A percentile compares a stretch with the other conserved stretches of the same genome.
Conservation (phyloP, 2,113 vertebrate genomes). For the Thamnophis sirtalis region DNA sequence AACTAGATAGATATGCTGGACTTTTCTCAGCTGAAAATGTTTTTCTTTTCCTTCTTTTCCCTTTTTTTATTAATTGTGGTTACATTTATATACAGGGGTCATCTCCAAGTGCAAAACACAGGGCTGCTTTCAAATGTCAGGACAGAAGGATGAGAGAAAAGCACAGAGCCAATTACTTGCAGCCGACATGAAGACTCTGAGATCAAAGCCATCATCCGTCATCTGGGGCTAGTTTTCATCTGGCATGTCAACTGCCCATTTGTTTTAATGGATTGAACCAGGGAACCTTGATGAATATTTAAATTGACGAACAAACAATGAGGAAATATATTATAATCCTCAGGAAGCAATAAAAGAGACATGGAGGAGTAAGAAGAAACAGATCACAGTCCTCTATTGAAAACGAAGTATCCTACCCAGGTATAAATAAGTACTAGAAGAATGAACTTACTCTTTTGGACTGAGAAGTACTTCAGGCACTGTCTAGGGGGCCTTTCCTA, state of each 20-base stretch:
- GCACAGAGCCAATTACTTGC: conserved; percentile 36
- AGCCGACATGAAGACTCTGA: conserved; percentile 39
- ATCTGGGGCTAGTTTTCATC: conserved; percentile 35
- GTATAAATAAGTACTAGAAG: not conserved
- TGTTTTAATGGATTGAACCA: conserved; percentile 25
- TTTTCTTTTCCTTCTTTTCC: conserved; percentile 17
- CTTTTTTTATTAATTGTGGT: conserved; percentile 40
- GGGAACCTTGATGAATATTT: conserved; percentile 14
- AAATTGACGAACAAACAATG: conserved; percentile 6
- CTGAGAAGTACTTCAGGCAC: not conserved
- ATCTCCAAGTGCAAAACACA: conserved; percentile 38
- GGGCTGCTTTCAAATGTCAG: conserved; percentile 52
- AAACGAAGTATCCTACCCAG: not conserved
- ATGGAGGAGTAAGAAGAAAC: not conserved
- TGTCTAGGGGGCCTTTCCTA: not conserved
- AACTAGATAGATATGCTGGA: not conserved
- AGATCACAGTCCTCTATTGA: conserved; percentile 9
- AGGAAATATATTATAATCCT: not conserved
- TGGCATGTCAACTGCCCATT: conserved; percentile 40
- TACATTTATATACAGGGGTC: conserved; percentile 58
- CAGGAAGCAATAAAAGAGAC: not conserved
- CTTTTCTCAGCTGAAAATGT: conserved; percentile 27
- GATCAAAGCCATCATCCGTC: conserved; percentile 46
- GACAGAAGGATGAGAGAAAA: conserved; percentile 49
- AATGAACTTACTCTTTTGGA: not conserved